Percentiles rank a stretch among this genome's conserved stretches.
These are phyloP conservation scores for Heliconius hortense DNA, from an alignment of 2,888 invertebrate genomes.

Conservation along the genomic window DNA sequence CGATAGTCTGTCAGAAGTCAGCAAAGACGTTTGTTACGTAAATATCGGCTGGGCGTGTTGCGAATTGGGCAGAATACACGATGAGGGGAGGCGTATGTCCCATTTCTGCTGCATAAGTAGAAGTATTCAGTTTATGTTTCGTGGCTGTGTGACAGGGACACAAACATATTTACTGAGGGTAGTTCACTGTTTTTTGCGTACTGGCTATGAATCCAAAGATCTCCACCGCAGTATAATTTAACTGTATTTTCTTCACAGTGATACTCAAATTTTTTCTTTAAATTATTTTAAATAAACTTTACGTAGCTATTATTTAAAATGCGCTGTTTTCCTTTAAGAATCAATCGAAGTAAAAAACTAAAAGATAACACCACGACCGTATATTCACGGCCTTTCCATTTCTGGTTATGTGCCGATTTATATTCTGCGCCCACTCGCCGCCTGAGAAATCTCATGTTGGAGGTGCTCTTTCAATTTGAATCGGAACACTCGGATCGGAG, in stretches of 20 bases:
- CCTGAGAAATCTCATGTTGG: slow-evolving; percentile 82
- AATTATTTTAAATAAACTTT: background rate
- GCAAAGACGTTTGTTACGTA: slow-evolving; percentile 74
- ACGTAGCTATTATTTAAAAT: background rate
- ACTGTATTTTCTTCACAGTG: background rate
- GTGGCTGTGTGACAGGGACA: slow-evolving; percentile 46
- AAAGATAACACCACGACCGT: slow-evolving; percentile 67
- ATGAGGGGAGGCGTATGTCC: slow-evolving; percentile 72
- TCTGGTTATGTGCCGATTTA: slow-evolving; percentile 82
- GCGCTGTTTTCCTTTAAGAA: background rate
- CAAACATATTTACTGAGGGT: slow-evolving; percentile 37
- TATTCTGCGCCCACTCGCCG: slow-evolving; percentile 82
- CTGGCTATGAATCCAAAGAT: slow-evolving; percentile 23
- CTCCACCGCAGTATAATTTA: background rate
- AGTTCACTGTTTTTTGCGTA: slow-evolving; percentile 34
- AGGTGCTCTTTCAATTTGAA: slow-evolving; percentile 83
- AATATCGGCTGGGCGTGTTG: slow-evolving; percentile 78
- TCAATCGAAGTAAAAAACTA: slow-evolving; percentile 26
- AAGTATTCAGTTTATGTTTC: slow-evolving; percentile 67
- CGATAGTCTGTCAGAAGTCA: slow-evolving; percentile 70
- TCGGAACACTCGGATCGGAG: slow-evolving; percentile 82
- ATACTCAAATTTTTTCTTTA: background rate
- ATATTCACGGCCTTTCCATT: slow-evolving; percentile 78
- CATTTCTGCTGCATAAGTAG: slow-evolving; percentile 67
- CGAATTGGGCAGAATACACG: slow-evolving; percentile 77